Base-by-base conservation (phyloP, 2,888 invertebrate species). In the Agrochola macilenta region DNA sequence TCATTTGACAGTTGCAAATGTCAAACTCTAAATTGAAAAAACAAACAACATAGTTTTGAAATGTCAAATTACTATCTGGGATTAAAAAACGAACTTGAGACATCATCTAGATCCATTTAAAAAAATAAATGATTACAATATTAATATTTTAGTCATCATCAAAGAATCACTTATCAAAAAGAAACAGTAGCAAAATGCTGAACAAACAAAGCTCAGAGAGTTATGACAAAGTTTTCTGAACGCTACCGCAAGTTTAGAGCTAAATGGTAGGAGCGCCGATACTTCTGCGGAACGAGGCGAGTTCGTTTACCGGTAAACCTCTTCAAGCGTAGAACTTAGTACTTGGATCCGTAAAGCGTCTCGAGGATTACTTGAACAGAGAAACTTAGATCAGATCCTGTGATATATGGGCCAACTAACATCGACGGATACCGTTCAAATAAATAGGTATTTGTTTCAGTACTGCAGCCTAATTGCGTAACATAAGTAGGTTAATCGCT, bases 351-450 rank as follows among this genome's bases (percentile, higher is more conserved):
- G 80, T 77, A 83, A 84, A 69, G 77, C 81, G 80, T 81, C 79
- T 60, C 76, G 78, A 74, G 83, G 83, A 86, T 88, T 84, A 85
- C 81, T 60, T 26, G 75, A 78, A 84, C 85, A 69, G 81, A 76
- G 85, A 86, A 90, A 91, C 88, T 89, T 89, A 83, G 85, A 91
- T 90, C 87, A 86, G 77, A 82, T 84, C 80, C 77, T 61, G 72
- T 83, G 70, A 86, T 82, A 63, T 83, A 85, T 76, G 71, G 57
- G n/a, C 58, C 35, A 39, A 73, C 57, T 78, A 65, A 23, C 4
- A 60, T 35, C 46, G 17, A 49, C 2, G 14, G 20, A 54, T 46
- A 26, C n/a, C 12, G n/a, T 12, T 66, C 30, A 68, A 58, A 43
- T 60, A 74, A 39, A 26, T 35, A 39, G 30, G 30, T 35, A 17